phyloP scores from a whole-genome alignment of 37 sponge, comb jelly and placozoan genomes.

The Ianthella basta region DNA sequence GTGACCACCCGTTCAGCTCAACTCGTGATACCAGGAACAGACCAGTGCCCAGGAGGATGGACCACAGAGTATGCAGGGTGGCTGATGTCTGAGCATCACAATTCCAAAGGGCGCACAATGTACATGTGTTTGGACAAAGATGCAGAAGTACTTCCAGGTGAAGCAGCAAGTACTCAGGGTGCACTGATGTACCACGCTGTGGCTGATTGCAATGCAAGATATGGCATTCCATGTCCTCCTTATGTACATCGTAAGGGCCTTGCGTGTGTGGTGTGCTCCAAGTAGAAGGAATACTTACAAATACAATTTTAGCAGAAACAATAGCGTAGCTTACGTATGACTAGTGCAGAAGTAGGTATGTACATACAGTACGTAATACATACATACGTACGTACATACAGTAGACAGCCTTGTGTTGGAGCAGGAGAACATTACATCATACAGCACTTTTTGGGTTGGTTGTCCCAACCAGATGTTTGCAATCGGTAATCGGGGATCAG shows the following conservation, averaged over 20 bases:
- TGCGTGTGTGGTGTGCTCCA: conserved; percentile 61
- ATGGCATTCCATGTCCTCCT: conserved; percentile 54
- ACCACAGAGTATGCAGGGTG: conserved; percentile 65
- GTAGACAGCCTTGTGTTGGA: too few species aligned
- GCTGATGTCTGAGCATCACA: conserved; percentile 39
- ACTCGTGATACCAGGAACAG: conserved; percentile 59
- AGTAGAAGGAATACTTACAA: background rate
- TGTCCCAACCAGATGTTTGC: too few species aligned
- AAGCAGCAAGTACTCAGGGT: conserved; percentile 4
- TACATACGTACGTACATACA: too few species aligned
- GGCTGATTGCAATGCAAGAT: conserved; percentile 39
- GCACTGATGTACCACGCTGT: conserved; percentile 43
- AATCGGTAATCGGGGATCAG: too few species aligned
- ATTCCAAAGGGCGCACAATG: conserved; percentile 11
- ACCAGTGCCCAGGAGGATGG: conserved; percentile 40
- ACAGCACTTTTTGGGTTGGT: too few species aligned
- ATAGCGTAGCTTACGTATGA: too few species aligned
- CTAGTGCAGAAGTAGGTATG: too few species aligned
- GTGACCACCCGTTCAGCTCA: conserved; percentile 29
- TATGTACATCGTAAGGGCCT: conserved; percentile 43
- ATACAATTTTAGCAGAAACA: too few species aligned
- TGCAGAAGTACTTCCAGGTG: conserved; percentile 33
- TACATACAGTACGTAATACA: too few species aligned
- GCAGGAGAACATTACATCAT: too few species aligned
- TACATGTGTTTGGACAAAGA: conserved; percentile 61